These are phyloP conservation scores for Ascaphus truei DNA, from an alignment of 2,113 vertebrate genomes.

Conservation along the genomic window DNA sequence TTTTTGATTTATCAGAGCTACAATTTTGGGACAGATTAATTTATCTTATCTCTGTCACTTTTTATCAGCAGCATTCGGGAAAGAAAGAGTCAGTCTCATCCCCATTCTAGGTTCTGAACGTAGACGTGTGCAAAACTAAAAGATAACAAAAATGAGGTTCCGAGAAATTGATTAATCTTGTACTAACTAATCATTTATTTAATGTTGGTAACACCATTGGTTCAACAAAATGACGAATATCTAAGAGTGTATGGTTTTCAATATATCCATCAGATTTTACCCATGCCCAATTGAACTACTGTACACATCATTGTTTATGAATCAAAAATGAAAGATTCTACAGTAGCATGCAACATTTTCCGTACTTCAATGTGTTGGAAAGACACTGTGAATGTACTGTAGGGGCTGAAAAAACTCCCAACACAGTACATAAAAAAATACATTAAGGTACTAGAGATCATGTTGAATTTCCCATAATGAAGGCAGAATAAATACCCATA, in stretches of 20 bases:
- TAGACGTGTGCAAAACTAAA: neutral
- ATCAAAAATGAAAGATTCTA: neutral
- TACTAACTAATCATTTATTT: neutral
- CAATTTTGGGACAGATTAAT: neutral
- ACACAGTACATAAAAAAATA: conserved; percentile 25
- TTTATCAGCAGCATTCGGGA: neutral
- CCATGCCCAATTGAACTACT: neutral
- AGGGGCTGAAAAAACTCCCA: conserved; percentile 3
- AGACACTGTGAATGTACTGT: conserved; percentile 5
- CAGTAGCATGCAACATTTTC: neutral
- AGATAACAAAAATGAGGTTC: neutral
- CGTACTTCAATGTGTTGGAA: neutral
- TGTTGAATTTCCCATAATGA: conserved; percentile 32
- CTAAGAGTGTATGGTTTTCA: neutral
- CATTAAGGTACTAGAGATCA: conserved; percentile 32
- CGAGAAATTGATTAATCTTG: neutral
- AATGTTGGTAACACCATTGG: neutral
- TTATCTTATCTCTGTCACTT: neutral
- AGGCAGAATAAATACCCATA: conserved; percentile 32
- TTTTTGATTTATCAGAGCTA: too few relatives aligned
- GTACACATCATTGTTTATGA: neutral
- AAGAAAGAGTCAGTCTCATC: neutral
- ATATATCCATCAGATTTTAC: neutral
- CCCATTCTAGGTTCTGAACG: neutral
- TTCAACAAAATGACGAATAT: neutral